Evolutionary conservation across 2,888 invertebrate genomes (phyloP).

Genomic region (Synergus japonicus): DNA sequence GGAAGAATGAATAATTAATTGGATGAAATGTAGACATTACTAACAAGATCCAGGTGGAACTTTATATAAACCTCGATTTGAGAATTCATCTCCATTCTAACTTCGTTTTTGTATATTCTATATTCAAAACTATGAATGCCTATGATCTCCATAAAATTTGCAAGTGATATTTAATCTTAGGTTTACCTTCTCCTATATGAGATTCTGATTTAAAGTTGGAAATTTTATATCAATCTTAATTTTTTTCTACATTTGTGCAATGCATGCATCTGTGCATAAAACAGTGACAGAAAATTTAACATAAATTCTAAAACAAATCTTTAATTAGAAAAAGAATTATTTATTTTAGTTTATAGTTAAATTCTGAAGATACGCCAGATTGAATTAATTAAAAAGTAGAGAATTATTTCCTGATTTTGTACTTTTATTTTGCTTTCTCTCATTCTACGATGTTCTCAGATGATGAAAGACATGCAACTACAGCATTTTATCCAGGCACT

Average conservation of each 20-base stretch:
- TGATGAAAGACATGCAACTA: slow-evolving; percentile 34
- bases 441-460: neutral
- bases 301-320: too few species aligned
- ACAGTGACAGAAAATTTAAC: too few species aligned
- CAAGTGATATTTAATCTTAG: neutral
- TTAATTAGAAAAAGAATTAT: too few species aligned
- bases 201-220: neutral
- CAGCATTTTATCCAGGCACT: slow-evolving; percentile 10
- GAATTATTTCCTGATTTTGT: neutral
- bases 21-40: neutral
- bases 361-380: too few species aligned
- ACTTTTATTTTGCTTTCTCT: neutral
- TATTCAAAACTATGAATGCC: neutral
- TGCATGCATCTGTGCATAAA: neutral
- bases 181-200: neutral
- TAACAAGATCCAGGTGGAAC: neutral
- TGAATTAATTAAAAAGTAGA: neutral
- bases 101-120: neutral
- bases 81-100: neutral
- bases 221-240: neutral
- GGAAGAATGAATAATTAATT: neutral
- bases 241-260: neutral
- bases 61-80: neutral
- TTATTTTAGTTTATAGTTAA: too few species aligned
- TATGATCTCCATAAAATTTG: neutral